Evolutionary conservation across 2,113 vertebrate species (phyloP), one percentile per base, ranked within the genome.

Genomic region (Gymnocephalus cernua): DNA sequence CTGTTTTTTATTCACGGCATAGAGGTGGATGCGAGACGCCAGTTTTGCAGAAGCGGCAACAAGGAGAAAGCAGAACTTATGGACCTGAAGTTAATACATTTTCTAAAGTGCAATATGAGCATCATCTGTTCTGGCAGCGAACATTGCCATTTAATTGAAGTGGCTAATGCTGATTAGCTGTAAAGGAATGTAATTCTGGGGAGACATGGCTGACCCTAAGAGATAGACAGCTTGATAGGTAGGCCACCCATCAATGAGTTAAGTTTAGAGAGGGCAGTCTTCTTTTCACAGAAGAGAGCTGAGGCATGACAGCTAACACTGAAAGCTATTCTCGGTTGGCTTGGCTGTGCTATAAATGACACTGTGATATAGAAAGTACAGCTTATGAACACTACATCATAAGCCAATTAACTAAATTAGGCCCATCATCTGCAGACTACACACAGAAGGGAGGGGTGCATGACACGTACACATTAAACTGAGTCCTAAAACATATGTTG

Each of bases 221-320:
- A 74, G 89, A 85, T 65, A 51, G 69, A 44, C 51, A 19, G 79
- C 25, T 65, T 74, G 64, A 80, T 41, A 29, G 62, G 27, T 53
- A 35, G 27, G 53, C 58, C 12, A 59, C 44, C 79, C 66, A 23
- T 79, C 73, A 64, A 6, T 45, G 48, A 48, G 48, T 21, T 23
- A 13, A 77, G 41, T 62, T 41, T 3, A n/a, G 57, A 56, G 75
- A 74, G 7, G 6, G 67, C 10, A 18, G 27, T 27, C 69, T 44
- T 74, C 27, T 69, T 57, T 58, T 68, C 14, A 45, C 74, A 41
- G 72, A 41, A 54, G 54, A 77, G 21, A 69, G 74, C 16, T 81
- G 58, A 74, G 23, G 70, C 66, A 5, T 83, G 80, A 70, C 80
- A 65, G 77, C 48, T 32, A 4, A 64, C 15, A 27, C 62, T 61